A percentile compares a stretch with the other conserved stretches of the same genome.
Conservation (phyloP, 2,113 vertebrate genomes). For the Ictalurus furcatus region DNA sequence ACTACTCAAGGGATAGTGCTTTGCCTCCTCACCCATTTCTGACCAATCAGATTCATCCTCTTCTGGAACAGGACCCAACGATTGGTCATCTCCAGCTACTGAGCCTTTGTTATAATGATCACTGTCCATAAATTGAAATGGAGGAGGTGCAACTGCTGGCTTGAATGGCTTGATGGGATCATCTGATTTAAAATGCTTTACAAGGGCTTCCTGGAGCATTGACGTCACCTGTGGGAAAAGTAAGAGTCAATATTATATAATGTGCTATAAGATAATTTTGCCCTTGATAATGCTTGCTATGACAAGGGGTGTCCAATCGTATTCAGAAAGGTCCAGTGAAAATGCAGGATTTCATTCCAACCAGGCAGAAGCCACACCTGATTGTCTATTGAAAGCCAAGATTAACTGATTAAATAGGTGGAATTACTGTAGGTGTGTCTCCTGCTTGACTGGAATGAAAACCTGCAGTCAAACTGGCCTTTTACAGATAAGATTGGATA, state of each 20-base stretch:
- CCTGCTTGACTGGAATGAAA: not conserved
- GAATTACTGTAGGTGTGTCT: not conserved
- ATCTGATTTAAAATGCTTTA: conserved; percentile 61
- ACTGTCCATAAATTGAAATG: conserved; percentile 71
- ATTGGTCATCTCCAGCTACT: conserved; percentile 60
- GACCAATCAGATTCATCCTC: conserved; percentile 78
- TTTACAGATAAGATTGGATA: not conserved
- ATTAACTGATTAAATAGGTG: not conserved
- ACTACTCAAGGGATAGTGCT: conserved; percentile 53
- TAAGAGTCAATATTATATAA: not conserved
- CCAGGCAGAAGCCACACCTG: not conserved
- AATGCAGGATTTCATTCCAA: not conserved
- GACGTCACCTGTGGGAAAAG: conserved; percentile 61
- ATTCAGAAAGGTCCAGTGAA: not conserved
- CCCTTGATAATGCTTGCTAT: not conserved
- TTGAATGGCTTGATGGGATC: conserved; percentile 53
- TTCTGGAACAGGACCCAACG: conserved; percentile 69
- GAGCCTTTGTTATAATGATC: conserved; percentile 59
- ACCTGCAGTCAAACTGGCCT: not conserved
- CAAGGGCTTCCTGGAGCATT: conserved; percentile 52
- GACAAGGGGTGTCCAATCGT: not conserved
- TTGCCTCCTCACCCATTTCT: conserved; percentile 68
- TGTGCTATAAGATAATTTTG: not conserved
- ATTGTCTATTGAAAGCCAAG: not conserved
- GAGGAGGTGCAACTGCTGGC: conserved; percentile 65